A percentile compares a stretch with the other conserved stretches of the same genome.
These are phyloP conservation scores for Cosmopolites sordidus DNA, from an alignment of 2,888 invertebrate genomes.

Conservation along the genomic window DNA sequence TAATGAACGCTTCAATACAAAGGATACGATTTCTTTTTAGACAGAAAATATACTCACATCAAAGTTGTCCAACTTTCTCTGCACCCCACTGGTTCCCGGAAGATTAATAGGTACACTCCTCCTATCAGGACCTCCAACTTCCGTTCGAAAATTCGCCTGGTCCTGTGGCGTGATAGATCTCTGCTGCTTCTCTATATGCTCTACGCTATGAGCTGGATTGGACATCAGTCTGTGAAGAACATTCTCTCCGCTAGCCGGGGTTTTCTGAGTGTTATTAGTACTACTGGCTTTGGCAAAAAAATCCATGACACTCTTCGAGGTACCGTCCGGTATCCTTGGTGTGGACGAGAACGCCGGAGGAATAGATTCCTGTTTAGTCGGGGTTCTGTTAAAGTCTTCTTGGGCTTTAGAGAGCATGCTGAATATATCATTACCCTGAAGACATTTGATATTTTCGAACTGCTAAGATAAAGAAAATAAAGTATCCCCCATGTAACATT, in stretches of 20 bases:
- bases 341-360: constrained; percentile 43
- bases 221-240: constrained; percentile 77
- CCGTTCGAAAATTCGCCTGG: constrained; percentile 18
- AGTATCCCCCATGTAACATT: too few relatives aligned
- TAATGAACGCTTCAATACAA: not conserved
- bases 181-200: constrained; percentile 86
- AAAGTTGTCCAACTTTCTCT: constrained; percentile 21
- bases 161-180: constrained; percentile 70
- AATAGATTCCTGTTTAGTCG: constrained; percentile 41
- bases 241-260: constrained; percentile 50
- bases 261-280: constrained; percentile 53
- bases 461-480: too few relatives aligned
- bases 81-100: constrained; percentile 30
- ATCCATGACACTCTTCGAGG: constrained; percentile 81
- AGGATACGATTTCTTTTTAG: constrained; percentile 7
- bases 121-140: constrained; percentile 33
- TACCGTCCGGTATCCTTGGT: constrained; percentile 62
- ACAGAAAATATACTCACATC: constrained; percentile 17
- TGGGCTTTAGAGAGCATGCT: constrained; percentile 87
- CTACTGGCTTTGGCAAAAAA: constrained; percentile 77
- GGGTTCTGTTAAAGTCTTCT: constrained; percentile 70
- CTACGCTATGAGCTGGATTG: constrained; percentile 76
- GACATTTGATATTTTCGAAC: too few relatives aligned
- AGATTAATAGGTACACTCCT: constrained; percentile 42
- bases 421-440: constrained; percentile 63